phyloP scores from a whole-genome alignment of 2,113 vertebrate species.

The Austrofundulus limnaeus region DNA sequence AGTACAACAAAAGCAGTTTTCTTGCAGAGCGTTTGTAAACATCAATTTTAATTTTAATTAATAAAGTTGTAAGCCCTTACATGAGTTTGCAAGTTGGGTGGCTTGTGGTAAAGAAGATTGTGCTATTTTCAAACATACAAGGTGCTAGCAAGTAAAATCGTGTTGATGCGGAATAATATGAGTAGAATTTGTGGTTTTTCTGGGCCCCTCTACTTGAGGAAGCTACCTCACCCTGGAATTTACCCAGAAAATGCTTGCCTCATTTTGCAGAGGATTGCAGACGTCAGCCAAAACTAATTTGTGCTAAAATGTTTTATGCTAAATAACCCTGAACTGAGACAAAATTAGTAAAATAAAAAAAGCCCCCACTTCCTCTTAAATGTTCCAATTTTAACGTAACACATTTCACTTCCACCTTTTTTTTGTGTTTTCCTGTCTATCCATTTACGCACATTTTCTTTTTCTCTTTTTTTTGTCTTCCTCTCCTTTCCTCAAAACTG shows the following conservation, averaged over 20 bases:
- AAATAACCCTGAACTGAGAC: slow-evolving; percentile 24
- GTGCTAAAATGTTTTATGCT: neutral
- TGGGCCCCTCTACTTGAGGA: slow-evolving; percentile 44
- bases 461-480: neutral
- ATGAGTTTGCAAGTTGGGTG: slow-evolving; percentile 57
- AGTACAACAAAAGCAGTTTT: slow-evolving; percentile 16
- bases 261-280: slow-evolving; percentile 33
- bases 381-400: slow-evolving; percentile 35
- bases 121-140: slow-evolving; percentile 62
- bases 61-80: slow-evolving; percentile 45
- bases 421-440: neutral
- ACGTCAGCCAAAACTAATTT: slow-evolving; percentile 49
- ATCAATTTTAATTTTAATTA: slow-evolving; percentile 42
- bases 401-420: slow-evolving; percentile 41
- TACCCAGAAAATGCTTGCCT: slow-evolving; percentile 28
- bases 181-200: slow-evolving; percentile 66
- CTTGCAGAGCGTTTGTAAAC: slow-evolving; percentile 21
- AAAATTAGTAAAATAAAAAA: slow-evolving; percentile 25
- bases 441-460: neutral
- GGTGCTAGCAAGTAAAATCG: slow-evolving; percentile 58
- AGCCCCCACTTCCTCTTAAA: slow-evolving; percentile 50
- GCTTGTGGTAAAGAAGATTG: slow-evolving; percentile 61
- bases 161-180: slow-evolving; percentile 43
- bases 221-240: slow-evolving; percentile 62
- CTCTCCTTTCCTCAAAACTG: slow-evolving; percentile 53